Conservation (phyloP, 2,888 invertebrate genomes). For the Phrixothrix hirtus region DNA sequence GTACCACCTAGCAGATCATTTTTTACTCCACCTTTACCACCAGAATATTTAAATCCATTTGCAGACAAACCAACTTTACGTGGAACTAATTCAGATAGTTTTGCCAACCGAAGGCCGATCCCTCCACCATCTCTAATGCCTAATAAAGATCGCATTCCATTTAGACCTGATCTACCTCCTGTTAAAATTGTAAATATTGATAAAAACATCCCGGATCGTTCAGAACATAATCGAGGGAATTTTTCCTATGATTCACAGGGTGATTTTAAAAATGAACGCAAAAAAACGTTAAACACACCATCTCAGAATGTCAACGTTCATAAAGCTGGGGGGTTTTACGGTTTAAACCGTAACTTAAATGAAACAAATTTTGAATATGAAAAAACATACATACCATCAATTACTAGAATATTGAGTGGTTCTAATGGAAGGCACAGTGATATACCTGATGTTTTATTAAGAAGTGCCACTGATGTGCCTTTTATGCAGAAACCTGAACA, state of each 20-base stretch:
- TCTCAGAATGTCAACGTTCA: constrained; percentile 63
- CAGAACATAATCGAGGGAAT: constrained; percentile 25
- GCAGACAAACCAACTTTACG: constrained; percentile 87
- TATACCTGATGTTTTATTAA: constrained; percentile 75
- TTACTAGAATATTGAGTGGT: constrained; percentile 82
- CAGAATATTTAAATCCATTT: constrained; percentile 82
- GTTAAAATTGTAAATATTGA: constrained; percentile 51
- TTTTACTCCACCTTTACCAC: constrained; percentile 81
- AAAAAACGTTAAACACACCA: constrained; percentile 76
- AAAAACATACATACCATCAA: constrained; percentile 68
- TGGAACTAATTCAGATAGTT: constrained; percentile 65
- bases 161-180: constrained; percentile 67
- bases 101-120: constrained; percentile 74
- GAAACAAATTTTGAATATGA: constrained; percentile 55
- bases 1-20: constrained; percentile 76
- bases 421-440: constrained; percentile 84
- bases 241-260: constrained; percentile 35
- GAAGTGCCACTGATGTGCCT: constrained; percentile 66
- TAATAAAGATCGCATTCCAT: constrained; percentile 81
- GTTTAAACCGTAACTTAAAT: constrained; percentile 47
- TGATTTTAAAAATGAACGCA: constrained; percentile 60
- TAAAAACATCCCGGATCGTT: constrained; percentile 36
- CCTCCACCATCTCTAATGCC: constrained; percentile 84
- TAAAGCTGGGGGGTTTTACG: constrained; percentile 51
- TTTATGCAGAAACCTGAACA: constrained; percentile 41